phyloP scores from a whole-genome alignment of 2,797 vertebrate genomes.

The Rhodeus uyekii region DNA sequence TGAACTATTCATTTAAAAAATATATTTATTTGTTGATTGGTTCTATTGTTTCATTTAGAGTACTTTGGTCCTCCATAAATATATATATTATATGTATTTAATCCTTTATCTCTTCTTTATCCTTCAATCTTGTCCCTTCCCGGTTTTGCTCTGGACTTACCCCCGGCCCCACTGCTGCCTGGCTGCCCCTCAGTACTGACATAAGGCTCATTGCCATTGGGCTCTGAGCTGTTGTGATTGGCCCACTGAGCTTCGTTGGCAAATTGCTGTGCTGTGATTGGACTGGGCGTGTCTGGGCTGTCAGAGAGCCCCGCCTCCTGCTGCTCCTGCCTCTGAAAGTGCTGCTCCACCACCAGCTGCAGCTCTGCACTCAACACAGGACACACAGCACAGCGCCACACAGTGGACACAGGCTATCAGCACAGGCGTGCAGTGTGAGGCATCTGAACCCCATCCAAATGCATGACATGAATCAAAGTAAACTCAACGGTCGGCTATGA shows the following conservation, averaged over 20 bases:
- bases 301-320: slow-evolving; percentile 70
- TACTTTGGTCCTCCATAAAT: neutral
- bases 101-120: too few relatives aligned
- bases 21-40: neutral
- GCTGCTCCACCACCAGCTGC: slow-evolving; percentile 69
- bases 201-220: slow-evolving; percentile 68
- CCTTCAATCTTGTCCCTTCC: neutral
- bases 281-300: slow-evolving; percentile 71
- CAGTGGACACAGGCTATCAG: slow-evolving; percentile 42
- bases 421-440: slow-evolving; percentile 21
- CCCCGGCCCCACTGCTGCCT: slow-evolving; percentile 67
- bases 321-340: slow-evolving; percentile 72
- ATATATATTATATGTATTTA: too few relatives aligned
- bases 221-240: slow-evolving; percentile 74
- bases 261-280: slow-evolving; percentile 72
- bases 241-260: slow-evolving; percentile 64
- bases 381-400: slow-evolving; percentile 60
- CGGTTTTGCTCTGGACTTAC: slow-evolving; percentile 65
- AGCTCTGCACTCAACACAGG: slow-evolving; percentile 74
- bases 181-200: slow-evolving; percentile 68
- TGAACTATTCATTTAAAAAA: rapidly evolving
- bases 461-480: neutral
- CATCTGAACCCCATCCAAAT: slow-evolving; percentile 10
- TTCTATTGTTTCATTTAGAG: neutral
- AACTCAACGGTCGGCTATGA: neutral